These are phyloP conservation scores for Rhineura floridana DNA, from an alignment of 2,113 vertebrate genomes.

Conservation along the genomic window DNA sequence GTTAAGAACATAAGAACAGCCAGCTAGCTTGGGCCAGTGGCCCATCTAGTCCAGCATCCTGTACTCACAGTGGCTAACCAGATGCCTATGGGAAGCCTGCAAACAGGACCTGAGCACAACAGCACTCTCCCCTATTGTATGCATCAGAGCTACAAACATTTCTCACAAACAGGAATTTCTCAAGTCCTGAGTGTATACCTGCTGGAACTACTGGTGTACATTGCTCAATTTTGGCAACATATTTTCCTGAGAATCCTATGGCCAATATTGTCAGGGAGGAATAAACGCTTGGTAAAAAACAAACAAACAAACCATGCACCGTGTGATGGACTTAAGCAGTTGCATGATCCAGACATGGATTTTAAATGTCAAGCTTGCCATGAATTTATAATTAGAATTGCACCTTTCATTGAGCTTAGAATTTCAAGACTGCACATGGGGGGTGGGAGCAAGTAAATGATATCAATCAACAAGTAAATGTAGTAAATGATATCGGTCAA, in stretches of 20 bases:
- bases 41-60: too few relatives aligned
- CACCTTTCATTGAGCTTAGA: not conserved
- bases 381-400: not conserved
- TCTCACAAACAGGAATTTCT: not conserved
- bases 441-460: not conserved
- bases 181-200: too few relatives aligned
- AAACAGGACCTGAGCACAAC: too few relatives aligned
- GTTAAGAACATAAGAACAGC: too few relatives aligned
- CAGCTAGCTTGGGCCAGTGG: too few relatives aligned
- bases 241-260: not conserved
- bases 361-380: constrained; percentile 2
- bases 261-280: not conserved
- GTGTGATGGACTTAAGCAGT: not conserved
- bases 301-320: not conserved
- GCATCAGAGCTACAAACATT: too few relatives aligned
- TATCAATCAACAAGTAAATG: too few relatives aligned
- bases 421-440: not conserved
- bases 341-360: not conserved
- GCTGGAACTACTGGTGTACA: too few relatives aligned
- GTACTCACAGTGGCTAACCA: too few relatives aligned
- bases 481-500: not conserved
- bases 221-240: not conserved
- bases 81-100: too few relatives aligned
- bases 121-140: too few relatives aligned
- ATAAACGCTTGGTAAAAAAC: not conserved